A percentile compares a stretch with the other conserved stretches of the same genome.
Evolutionary conservation across 2,888 invertebrate genomes (phyloP).

Genomic region (Cataglyphis cursor): DNA sequence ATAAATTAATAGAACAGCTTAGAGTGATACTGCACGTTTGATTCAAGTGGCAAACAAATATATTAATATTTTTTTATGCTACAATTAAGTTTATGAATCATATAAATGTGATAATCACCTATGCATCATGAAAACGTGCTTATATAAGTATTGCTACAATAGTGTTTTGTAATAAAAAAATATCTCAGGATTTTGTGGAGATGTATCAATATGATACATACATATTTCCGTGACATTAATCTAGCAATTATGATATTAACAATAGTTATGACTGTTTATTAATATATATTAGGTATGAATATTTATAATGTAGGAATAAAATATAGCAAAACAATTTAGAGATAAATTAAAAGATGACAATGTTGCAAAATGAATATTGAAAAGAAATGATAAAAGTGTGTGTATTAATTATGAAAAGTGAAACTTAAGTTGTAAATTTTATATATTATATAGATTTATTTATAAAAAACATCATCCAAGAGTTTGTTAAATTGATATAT

Average conservation of each 20-base stretch:
- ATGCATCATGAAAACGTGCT: neutral
- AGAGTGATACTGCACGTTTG: slow-evolving; percentile 28
- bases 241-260: neutral
- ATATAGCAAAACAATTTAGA: neutral
- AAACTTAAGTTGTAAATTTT: neutral
- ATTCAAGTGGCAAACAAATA: slow-evolving; percentile 6
- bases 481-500: neutral
- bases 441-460: neutral
- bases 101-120: neutral
- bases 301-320: neutral
- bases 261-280: neutral
- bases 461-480: neutral
- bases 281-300: neutral
- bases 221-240: neutral
- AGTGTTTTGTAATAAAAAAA: neutral
- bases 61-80: slow-evolving; percentile 21
- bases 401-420: neutral
- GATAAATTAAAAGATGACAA: neutral
- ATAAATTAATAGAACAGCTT: slow-evolving; percentile 18
- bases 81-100: slow-evolving; percentile 14
- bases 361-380: neutral
- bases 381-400: neutral
- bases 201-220: neutral
- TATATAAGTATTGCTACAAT: neutral
- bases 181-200: neutral